Evolutionary conservation across 2,888 invertebrate species (phyloP), one percentile per base, ranked within the genome.

Genomic region (Cabera pusaria): DNA sequence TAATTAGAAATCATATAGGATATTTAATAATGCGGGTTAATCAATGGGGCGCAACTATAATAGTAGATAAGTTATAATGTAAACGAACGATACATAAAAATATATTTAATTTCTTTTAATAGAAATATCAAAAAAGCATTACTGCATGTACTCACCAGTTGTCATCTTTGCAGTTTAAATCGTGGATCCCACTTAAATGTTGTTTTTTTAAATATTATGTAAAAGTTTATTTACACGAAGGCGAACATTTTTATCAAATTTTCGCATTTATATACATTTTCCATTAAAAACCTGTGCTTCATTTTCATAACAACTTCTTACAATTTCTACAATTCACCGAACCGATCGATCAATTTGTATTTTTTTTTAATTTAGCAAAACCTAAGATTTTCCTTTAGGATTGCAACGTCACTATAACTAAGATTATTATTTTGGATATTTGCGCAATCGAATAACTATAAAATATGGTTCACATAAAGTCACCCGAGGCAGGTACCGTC

Each of bases 111-210:
- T n/a, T n/a, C n/a, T n/a, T n/a, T n/a, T n/a, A n/a, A n/a, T n/a
- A n/a, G n/a, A n/a, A n/a, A n/a, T n/a, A n/a, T n/a, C n/a, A n/a
- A n/a, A n/a, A n/a, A n/a, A n/a, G n/a, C n/a, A n/a, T n/a, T n/a
- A n/a, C n/a, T n/a, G n/a, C n/a, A n/a, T n/a, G n/a, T n/a, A 67
- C 85, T 84, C 52, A 86, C 86, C 86, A 61, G 72, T 74, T 18
- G 82, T 84, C 80, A 84, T 84, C 27, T 57, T 73, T 46, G 41
- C 36, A 23, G 32, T 26, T 22, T 33, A 38, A 41, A 37, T 20
- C 17, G 27, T 37, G 12, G 25, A 42, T 31, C 14, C 11, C 31
- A 37, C 35, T 9, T 14, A 22, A 18, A 16, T 6, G 14, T 14
- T 3, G 4, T 14, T 14, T 14, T 2, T 14, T 3, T 14, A 14